Evolutionary conservation across 2,797 vertebrate genomes (phyloP).

Genomic region (Rhynchonycteris naso): DNA sequence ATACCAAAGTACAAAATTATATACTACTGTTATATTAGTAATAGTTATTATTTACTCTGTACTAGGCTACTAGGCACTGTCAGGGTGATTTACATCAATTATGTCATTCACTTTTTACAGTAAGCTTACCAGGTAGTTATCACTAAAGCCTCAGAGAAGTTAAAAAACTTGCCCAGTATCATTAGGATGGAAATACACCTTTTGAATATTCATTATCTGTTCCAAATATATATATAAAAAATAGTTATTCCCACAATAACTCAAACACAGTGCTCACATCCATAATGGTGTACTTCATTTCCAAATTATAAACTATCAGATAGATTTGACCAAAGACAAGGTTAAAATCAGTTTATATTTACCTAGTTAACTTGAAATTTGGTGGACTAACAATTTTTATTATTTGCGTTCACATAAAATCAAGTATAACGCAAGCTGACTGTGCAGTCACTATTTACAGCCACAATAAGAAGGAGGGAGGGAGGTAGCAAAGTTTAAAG

Average conservation of each 20-base stretch:
- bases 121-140: background rate
- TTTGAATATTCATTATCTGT: conserved; percentile 18
- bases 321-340: conserved; percentile 40
- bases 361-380: conserved; percentile 64
- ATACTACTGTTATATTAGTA: background rate
- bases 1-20: conserved; percentile 5
- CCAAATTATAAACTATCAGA: conserved; percentile 7
- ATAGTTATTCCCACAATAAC: conserved; percentile 14
- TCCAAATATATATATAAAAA: conserved; percentile 51
- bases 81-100: conserved; percentile 23
- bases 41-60: conserved; percentile 17
- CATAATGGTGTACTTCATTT: conserved; percentile 42
- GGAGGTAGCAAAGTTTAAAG: conserved; percentile 37
- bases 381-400: conserved; percentile 53
- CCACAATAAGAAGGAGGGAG: background rate
- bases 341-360: conserved; percentile 64
- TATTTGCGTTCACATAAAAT: conserved; percentile 65
- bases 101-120: conserved; percentile 33
- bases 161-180: conserved; percentile 43
- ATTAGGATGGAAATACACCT: conserved; percentile 56
- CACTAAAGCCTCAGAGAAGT: conserved; percentile 41
- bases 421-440: conserved; percentile 51
- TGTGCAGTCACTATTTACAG: conserved; percentile 54
- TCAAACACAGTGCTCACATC: conserved; percentile 51
- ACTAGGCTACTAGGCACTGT: background rate